Percentiles rank a stretch among this genome's conserved stretches.
phyloP scores from a whole-genome alignment of 2,113 vertebrate genomes.

The Prionailurus viverrinus region DNA sequence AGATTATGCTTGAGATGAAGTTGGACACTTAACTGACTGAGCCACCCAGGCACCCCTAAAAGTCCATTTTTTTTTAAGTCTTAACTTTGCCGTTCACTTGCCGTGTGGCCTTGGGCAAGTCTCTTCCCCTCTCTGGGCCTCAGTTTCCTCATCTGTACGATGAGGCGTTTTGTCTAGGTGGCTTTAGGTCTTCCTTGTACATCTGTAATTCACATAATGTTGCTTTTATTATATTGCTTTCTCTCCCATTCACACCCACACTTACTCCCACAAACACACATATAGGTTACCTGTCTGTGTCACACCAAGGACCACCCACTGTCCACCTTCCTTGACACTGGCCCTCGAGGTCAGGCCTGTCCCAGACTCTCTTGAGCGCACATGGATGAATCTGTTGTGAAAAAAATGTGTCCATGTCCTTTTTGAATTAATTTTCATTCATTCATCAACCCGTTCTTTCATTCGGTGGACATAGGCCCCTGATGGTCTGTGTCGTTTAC shows the following conservation, averaged over 20 bases:
- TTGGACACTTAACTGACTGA: too few relatives aligned
- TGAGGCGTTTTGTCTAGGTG: not conserved
- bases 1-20: too few relatives aligned
- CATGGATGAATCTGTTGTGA: not conserved
- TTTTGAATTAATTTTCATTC: not conserved
- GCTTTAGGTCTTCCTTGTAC: not conserved
- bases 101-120: too few relatives aligned
- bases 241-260: not conserved
- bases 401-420: rapidly evolving
- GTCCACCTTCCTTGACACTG: not conserved
- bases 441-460: not conserved
- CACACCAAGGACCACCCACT: not conserved
- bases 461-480: not conserved
- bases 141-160: not conserved
- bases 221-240: not conserved
- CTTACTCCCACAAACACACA: not conserved
- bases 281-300: not conserved
- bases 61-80: too few relatives aligned
- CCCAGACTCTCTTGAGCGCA: not conserved
- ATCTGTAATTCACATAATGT: not conserved
- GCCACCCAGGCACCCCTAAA: too few relatives aligned
- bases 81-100: too few relatives aligned
- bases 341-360: not conserved
- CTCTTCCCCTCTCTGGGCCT: too few relatives aligned
- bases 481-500: not conserved